These are phyloP conservation scores for Megalops atlanticus DNA, from an alignment of 2,113 vertebrate genomes.

Conservation along the genomic window DNA sequence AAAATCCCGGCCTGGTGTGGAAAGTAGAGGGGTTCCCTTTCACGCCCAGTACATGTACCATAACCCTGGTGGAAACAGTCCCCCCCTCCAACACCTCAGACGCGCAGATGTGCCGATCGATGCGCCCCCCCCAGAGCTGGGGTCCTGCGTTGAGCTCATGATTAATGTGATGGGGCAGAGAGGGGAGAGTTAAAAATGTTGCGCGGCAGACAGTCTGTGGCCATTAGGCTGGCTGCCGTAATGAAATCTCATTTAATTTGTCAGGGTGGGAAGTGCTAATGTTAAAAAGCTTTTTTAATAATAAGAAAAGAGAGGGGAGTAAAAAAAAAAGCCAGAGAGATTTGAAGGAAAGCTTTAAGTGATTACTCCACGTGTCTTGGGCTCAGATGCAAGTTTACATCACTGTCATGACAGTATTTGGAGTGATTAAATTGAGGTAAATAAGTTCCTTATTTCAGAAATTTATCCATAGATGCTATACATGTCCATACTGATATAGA, in stretches of 20 bases:
- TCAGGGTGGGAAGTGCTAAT: conserved; percentile 98
- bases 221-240: conserved; percentile 96
- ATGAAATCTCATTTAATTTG: conserved; percentile 99
- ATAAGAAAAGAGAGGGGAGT: neutral
- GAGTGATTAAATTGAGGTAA: conserved; percentile 92
- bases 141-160: conserved; percentile 74
- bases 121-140: conserved; percentile 69
- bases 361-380: conserved; percentile 94
- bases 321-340: conserved; percentile 73
- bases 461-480: too few relatives aligned
- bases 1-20: neutral
- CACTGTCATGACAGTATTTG: conserved; percentile 79
- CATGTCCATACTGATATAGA: too few relatives aligned
- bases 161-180: conserved; percentile 73
- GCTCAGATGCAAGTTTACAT: conserved; percentile 92
- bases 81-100: neutral
- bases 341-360: conserved; percentile 97
- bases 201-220: conserved; percentile 84
- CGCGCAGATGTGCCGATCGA: conserved; percentile 65
- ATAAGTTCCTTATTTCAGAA: conserved; percentile 68
- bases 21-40: conserved; percentile 56
- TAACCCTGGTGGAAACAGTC: too few relatives aligned
- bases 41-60: conserved; percentile 63
- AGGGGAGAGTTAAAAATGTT: conserved; percentile 72
- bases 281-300: conserved; percentile 90